phyloP scores from a whole-genome alignment of 1,140 invertebrate species.

The Propsilocerus akamusi region DNA sequence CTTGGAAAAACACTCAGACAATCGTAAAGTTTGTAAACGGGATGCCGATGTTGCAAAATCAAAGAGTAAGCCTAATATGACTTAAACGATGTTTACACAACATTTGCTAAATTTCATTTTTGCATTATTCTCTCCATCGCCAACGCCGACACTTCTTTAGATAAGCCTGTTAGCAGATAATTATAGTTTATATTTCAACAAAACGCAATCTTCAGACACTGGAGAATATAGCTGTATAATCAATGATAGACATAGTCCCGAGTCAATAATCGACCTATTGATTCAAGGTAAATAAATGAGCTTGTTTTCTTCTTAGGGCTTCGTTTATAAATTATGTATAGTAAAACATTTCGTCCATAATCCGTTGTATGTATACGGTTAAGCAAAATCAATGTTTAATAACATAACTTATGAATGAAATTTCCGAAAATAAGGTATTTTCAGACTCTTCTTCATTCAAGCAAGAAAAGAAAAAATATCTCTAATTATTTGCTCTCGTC shows the following conservation, averaged over 20 bases:
- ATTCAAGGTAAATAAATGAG: constrained; percentile 37
- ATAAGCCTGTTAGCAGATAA: constrained; percentile 36
- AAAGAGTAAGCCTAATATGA: constrained; percentile 14
- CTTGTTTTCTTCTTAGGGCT: too few relatives aligned
- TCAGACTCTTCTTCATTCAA: background rate
- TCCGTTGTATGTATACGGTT: too few relatives aligned
- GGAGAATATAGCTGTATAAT: constrained; percentile 46
- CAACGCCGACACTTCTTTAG: constrained; percentile 7
- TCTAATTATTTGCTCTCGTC: constrained; percentile 1
- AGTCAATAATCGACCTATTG: constrained; percentile 37
- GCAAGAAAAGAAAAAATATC: background rate
- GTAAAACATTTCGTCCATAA: too few relatives aligned
- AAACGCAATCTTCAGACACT: constrained; percentile 37
- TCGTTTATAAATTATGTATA: too few relatives aligned
- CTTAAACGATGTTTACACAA: background rate
- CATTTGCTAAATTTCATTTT: background rate
- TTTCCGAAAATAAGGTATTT: too few relatives aligned
- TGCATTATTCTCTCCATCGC: background rate
- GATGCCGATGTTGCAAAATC: constrained; percentile 22
- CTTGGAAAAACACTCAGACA: constrained; percentile 31
- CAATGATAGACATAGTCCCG: constrained; percentile 41
- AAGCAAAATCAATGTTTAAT: too few relatives aligned
- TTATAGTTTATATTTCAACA: constrained; percentile 40
- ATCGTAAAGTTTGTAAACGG: constrained; percentile 24
- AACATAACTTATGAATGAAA: too few relatives aligned